Evolutionary conservation across 1,140 invertebrate species (phyloP).

Genomic region (Lithobius niger): DNA sequence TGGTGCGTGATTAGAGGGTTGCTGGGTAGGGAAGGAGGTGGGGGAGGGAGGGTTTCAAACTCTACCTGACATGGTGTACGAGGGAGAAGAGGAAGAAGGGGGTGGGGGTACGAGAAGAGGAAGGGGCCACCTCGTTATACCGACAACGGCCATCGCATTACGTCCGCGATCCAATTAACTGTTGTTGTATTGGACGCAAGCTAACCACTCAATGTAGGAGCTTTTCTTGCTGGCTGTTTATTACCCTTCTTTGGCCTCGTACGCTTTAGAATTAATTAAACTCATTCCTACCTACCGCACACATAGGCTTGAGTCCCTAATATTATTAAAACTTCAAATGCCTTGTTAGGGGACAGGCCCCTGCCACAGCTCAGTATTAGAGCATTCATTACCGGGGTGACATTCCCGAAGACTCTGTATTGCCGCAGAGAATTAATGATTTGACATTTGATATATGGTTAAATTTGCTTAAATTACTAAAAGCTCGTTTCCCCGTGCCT

Average conservation of each 20-base stretch:
- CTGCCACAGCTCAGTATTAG: neutral
- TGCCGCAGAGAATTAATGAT: conserved; percentile 8
- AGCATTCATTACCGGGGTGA: conserved; percentile 1
- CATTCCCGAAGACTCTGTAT: neutral
- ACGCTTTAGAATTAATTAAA: conserved; percentile 9
- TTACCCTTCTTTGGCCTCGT: neutral
- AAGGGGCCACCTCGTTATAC: too few species aligned
- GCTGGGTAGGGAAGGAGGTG: too few species aligned
- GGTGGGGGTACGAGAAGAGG: too few species aligned
- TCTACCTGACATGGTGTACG: too few species aligned
- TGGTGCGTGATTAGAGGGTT: too few species aligned
- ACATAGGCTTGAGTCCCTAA: neutral
- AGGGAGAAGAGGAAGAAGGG: too few species aligned
- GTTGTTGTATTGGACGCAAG: neutral
- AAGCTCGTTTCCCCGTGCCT: too few species aligned
- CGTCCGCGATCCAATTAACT: neutral
- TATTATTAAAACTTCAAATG: conserved; percentile 7
- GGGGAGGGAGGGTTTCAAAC: too few species aligned
- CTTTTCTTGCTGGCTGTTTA: conserved; percentile 3
- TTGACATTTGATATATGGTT: conserved; percentile 11
- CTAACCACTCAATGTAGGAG: neutral
- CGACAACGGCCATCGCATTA: too few species aligned
- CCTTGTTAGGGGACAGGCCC: conserved; percentile 2
- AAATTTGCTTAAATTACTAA: conserved; percentile 9
- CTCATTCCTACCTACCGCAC: conserved; percentile 6